phyloP scores from a whole-genome alignment of 2,888 invertebrate species.

The Drosophila neotestacea region DNA sequence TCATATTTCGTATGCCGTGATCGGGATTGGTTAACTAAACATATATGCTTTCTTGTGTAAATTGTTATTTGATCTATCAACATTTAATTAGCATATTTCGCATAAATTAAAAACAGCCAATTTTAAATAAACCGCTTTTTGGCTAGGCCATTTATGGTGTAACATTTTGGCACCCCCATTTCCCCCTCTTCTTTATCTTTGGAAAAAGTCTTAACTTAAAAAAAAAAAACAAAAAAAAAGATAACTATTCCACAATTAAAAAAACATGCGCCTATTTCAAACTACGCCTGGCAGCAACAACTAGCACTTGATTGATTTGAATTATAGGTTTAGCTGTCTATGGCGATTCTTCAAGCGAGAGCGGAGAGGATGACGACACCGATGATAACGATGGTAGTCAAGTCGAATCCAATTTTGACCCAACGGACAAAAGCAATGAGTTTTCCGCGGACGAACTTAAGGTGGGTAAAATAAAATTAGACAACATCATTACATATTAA shows the following conservation, averaged over 20 bases:
- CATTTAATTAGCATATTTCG: neutral
- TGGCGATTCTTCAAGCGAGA: conserved; percentile 89
- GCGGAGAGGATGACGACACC: conserved; percentile 86
- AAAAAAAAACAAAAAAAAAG: neutral
- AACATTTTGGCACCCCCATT: conserved; percentile 10
- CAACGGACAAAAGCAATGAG: conserved; percentile 74
- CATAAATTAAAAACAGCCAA: neutral
- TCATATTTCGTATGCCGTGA: conserved; percentile 25
- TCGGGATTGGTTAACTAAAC: conserved; percentile 29
- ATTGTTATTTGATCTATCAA: conserved; percentile 28
- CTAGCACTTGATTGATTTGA: conserved; percentile 82
- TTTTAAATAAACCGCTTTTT: conserved; percentile 6
- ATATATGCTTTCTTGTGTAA: conserved; percentile 1
- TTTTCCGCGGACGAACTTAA: conserved; percentile 89
- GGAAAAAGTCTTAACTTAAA: conserved; percentile 15
- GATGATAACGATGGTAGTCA: conserved; percentile 78
- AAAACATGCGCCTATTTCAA: conserved; percentile 43
- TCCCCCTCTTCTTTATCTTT: conserved; percentile 21
- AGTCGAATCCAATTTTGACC: conserved; percentile 83
- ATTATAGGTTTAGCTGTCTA: conserved; percentile 93
- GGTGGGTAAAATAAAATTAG: conserved; percentile 84
- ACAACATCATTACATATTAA: too few species aligned
- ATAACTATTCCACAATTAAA: conserved; percentile 7
- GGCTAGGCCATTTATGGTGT: conserved; percentile 4
- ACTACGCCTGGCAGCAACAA: conserved; percentile 65